A percentile compares a stretch with the other conserved stretches of the same genome.
Conservation (phyloP, 2,888 invertebrate genomes). For the Pachymerium ferrugineum region DNA sequence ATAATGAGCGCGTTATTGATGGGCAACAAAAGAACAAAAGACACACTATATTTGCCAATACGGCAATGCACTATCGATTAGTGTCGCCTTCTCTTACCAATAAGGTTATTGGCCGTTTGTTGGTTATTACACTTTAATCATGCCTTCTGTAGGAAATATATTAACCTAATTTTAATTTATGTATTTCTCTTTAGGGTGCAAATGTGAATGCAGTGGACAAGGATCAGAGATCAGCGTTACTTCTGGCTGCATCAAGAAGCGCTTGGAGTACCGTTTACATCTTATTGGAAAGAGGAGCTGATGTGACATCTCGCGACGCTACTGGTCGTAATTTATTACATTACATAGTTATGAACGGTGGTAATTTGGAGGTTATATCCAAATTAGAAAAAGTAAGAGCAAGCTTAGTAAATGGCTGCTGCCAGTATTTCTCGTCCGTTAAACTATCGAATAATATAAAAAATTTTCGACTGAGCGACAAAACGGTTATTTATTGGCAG, state of each 20-base stretch:
- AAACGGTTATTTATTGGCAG: no score
- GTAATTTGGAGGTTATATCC: conserved; percentile 64
- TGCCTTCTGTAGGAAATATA: no score
- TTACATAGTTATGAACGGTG: conserved; percentile 78
- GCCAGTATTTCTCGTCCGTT: neutral
- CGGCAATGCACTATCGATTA: no score
- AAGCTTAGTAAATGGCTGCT: neutral
- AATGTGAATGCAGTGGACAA: conserved; percentile 74
- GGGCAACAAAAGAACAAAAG: no score
- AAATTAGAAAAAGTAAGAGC: conserved; percentile 28
- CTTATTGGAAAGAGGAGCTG: conserved; percentile 67
- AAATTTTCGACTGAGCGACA: neutral
- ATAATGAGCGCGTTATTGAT: no score
- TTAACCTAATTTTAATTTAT: neutral
- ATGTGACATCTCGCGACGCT: conserved; percentile 70
- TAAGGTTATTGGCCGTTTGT: neutral
- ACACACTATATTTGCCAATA: no score
- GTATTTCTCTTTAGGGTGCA: conserved; percentile 58
- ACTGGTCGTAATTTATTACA: conserved; percentile 76
- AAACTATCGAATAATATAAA: neutral
- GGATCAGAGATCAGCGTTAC: conserved; percentile 69
- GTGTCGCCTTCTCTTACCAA: no score
- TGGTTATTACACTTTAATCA: neutral
- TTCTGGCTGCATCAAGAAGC: conserved; percentile 73
- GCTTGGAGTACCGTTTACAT: conserved; percentile 74